Evolutionary conservation across 1,140 invertebrate genomes (phyloP), one percentile per base, ranked within the genome.

Genomic region (Drosophila murphyi): DNA sequence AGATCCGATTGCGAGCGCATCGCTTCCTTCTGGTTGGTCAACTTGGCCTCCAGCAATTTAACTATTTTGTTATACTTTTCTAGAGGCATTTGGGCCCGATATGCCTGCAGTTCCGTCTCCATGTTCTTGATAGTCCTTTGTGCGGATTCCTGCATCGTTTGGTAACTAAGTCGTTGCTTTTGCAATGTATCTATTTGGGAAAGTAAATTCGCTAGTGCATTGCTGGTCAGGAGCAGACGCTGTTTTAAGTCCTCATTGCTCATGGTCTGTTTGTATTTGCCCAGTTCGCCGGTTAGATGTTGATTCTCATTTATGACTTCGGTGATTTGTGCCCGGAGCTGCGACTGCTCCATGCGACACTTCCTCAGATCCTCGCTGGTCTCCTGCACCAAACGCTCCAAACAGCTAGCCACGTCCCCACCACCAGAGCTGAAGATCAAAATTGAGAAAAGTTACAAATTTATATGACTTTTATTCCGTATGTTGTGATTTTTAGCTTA

Each of bases 31-130:
- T 86, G 72, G 7, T 55, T 68, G 2, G 2, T 12, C 4, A 78
- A 6, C 52, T 77, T 83, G 0, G 37, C 32, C 12, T 87, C 77
- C 20, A 91, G 61, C 31, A 80, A 47, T 48, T 79, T 78, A 0
- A 88, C 32, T 0, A 76, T 54, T 28, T 48, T 76, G 4, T 41
- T 48, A 57, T 82, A 82, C 29, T 73, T 69, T 12, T 90, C 43
- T 8, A 67, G 56, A 4, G 68, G 56, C 12, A 91, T 4, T 41
- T 87, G 82, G n/a, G 63, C 57, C 1, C 89, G 80, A 72, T 82
- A 92, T 37, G 35, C 76, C 28, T 76, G 57, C 1, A 92, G 69
- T 65, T 92, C 91, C 20, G 55, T 28, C 57, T 92, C 88, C 71
- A 92, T 65, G 54, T 78, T 80, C 2, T 74, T 61, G 41, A 92